Base-by-base conservation (phyloP, 1,140 invertebrate species). In the Pseudomyrmex cubaensis region DNA sequence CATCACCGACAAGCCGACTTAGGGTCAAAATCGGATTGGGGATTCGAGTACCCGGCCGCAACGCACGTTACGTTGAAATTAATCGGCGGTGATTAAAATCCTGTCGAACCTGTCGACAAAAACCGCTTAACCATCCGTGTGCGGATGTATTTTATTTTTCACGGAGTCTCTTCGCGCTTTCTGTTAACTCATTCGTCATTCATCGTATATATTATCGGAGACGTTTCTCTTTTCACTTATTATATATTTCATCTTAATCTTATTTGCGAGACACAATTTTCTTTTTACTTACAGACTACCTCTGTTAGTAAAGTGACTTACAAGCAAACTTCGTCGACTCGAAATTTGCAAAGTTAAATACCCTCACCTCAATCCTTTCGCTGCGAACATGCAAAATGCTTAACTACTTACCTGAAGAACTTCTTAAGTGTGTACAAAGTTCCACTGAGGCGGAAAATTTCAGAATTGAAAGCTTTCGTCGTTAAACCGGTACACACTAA, bases 371-470 rank as follows among this genome's bases (percentile, higher is more conserved):
- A 69, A 78, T 69, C 63, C 76, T 69, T 56, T 67, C 35, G 62
- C 25, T 78, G 54, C 46, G 74, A 77, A 77, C 66, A 67, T 67
- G 56, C 66, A 50, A 59, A 78, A 69, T 78, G 76, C 57, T 78
- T 78, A 78, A 52, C 67, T 78, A 70, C 76, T 78, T 78, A 70
- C 20, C 54, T 67, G 17, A 15, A 20, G 22, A 70, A 78, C 52
- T 78, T 78, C 52, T 44, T 70, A 78, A 78, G 76, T 78, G 64
- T 78, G 76, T 57, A 57, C 20, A 59, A 78, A 78, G 76, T 78
- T 78, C 46, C 25, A 78, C 35, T 52, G 15, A 48, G 50, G 50
- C 57, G 54, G 54, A 70, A 70, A 69, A 70, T 78, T 70, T 59
- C 35, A 56, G 15, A 22, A 70, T 61, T 78, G 76, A 46, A 78